Evolutionary conservation across 53 echinoderm and acorn worm species (phyloP), one percentile per base, ranked within the genome.

Genomic region (Glandiceps talaboti): DNA sequence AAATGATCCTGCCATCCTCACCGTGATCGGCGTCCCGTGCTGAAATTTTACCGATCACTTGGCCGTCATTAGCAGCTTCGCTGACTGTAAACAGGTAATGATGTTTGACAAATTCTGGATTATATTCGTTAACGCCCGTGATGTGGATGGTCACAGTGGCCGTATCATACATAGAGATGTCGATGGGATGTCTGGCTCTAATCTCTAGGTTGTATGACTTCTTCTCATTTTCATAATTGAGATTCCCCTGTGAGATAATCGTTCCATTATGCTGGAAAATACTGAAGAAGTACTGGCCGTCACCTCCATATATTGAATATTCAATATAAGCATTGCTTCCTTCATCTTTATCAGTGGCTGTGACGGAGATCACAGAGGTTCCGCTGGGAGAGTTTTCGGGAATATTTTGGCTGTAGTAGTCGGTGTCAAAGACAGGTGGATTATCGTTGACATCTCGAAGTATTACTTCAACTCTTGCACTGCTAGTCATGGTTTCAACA

Each of bases 331-430:
- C 89, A 86, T 91, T 90, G 14, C 74, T 10, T 31, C 86, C 86
- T n/a, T 78, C 85, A 80, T 97, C 97, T 64, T 85, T 87, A 79
- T 97, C 97, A n/a, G 89, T 89, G 28, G 97, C 97, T 14, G 87
- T 85, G 12, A 97, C 92, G 1, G 85, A 85, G 29, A 88, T 83
- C 29, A 97, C 89, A 25, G 87, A 84, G 14, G 93, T 90, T 1
- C 87, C 97, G 74, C 92, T 97, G 27, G 92, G 92, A 1, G 97
- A 91, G 64, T 97, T 97, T 82, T 97, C 97, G 25, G 87, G 84
- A 74, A 97, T 89, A 74, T 89, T 76, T 14, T 89, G 83, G 28
- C 72, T 80, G 86, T 97, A 97, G 29, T 86, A 87, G 14, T 73
- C 33, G 33, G 89, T 89, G 72, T 86, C 76, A 33, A 97, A 97